Conservation (phyloP, 2,797 vertebrate species). For the Pelodytes ibericus region DNA sequence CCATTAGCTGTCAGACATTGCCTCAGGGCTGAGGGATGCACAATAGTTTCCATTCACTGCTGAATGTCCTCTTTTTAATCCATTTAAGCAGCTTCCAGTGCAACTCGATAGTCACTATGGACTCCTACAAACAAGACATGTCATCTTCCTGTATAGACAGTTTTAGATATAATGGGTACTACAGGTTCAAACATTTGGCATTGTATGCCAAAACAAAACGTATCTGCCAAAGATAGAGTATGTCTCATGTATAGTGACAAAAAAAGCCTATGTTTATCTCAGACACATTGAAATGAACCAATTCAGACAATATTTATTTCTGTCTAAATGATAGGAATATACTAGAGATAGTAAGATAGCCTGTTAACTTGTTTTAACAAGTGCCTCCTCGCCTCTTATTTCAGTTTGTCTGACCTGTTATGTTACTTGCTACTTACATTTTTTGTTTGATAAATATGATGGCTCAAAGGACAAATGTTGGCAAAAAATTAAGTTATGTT, state of each 20-base stretch:
- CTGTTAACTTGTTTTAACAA: no score
- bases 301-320: not conserved
- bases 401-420: no score
- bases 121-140: constrained; percentile 30
- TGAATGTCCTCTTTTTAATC: constrained; percentile 19
- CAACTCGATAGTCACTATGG: constrained; percentile 39
- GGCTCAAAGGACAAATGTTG: no score
- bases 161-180: constrained; percentile 41
- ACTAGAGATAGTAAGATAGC: no score
- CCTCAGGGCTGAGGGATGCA: constrained; percentile 33
- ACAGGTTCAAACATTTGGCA: constrained; percentile 27
- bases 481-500: no score
- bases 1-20: constrained; percentile 48
- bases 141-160: constrained; percentile 48
- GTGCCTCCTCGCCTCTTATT: no score
- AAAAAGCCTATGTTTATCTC: not conserved
- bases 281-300: not conserved
- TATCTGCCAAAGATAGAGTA: constrained; percentile 36
- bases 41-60: constrained; percentile 38
- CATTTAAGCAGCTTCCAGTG: constrained; percentile 24
- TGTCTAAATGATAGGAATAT: no score
- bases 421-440: no score
- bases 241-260: constrained; percentile 26
- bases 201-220: constrained; percentile 8
- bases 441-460: no score